Conservation (phyloP, 2,113 vertebrate species). For the Trogon surrucura region DNA sequence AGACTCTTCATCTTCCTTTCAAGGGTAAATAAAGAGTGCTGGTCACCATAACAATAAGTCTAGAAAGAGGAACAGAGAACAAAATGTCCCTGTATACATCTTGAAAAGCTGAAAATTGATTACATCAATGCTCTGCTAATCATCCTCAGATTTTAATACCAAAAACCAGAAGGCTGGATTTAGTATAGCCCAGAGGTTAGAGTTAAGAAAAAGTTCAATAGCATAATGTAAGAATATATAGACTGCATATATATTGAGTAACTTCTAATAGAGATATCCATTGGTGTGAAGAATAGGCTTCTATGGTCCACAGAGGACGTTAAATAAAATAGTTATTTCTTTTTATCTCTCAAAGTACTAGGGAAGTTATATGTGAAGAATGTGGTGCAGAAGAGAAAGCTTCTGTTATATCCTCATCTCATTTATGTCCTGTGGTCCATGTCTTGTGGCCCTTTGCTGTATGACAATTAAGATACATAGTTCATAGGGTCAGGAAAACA, state of each 20-base stretch:
- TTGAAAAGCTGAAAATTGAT: neutral
- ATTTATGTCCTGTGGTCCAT: neutral
- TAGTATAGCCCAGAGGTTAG: neutral
- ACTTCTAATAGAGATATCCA: neutral
- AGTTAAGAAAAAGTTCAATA: neutral
- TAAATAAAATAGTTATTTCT: neutral
- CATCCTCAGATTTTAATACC: conserved; percentile 13
- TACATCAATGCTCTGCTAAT: conserved; percentile 5
- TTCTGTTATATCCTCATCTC: neutral
- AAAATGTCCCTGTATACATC: neutral
- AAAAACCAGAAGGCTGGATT: neutral
- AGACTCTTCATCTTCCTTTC: neutral
- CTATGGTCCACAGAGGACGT: neutral
- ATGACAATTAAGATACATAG: neutral
- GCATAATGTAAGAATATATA: neutral
- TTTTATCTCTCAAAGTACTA: neutral
- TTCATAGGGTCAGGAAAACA: neutral
- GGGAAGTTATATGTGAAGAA: neutral
- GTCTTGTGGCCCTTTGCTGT: neutral
- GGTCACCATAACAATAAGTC: conserved; percentile 20
- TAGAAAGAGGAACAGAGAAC: conserved; percentile 20
- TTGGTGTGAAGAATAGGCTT: neutral
- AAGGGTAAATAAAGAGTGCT: conserved; percentile 17
- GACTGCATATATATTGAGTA: neutral
- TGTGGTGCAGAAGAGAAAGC: neutral